phyloP scores from a whole-genome alignment of 2,797 vertebrate genomes.

The Pelodytes ibericus region DNA sequence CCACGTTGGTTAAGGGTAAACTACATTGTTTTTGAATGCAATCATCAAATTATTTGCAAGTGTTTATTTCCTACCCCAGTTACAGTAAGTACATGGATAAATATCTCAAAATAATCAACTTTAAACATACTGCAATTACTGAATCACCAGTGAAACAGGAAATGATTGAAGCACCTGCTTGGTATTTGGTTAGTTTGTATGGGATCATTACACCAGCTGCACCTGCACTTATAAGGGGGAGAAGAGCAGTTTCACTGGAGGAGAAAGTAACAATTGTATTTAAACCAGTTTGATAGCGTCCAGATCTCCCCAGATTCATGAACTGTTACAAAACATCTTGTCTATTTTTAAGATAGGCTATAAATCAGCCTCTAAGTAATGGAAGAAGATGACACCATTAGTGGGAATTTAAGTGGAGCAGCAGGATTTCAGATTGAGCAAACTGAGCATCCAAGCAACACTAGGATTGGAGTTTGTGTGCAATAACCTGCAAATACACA shows the following conservation, averaged over 20 bases:
- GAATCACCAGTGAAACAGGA: conserved; percentile 43
- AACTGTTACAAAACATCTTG: conserved; percentile 57
- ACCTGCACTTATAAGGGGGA: conserved; percentile 46
- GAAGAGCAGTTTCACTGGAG: conserved; percentile 43
- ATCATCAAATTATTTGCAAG: conserved; percentile 15
- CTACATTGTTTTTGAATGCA: conserved; percentile 11
- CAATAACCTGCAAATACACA: conserved; percentile 17
- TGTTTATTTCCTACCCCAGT: conserved; percentile 25
- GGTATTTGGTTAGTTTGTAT: conserved; percentile 37
- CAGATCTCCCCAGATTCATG: conserved; percentile 53
- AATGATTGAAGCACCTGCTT: conserved; percentile 48
- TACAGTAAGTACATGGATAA: conserved; percentile 15
- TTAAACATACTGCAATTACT: conserved; percentile 40
- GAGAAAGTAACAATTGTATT: conserved; percentile 57
- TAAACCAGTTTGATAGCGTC: conserved; percentile 52
- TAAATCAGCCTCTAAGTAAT: conserved; percentile 52
- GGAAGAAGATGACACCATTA: conserved; percentile 55
- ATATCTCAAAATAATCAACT: conserved; percentile 27
- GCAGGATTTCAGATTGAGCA: conserved; percentile 37
- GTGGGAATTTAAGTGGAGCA: conserved; percentile 44
- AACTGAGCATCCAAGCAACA: conserved; percentile 11
- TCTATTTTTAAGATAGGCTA: conserved; percentile 55
- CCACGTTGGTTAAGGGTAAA: not conserved
- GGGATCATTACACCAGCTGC: conserved; percentile 47
- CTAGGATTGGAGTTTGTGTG: conserved; percentile 3